phyloP scores from a whole-genome alignment of 2,797 vertebrate genomes.

The Petrocephalus schoutedeni region DNA sequence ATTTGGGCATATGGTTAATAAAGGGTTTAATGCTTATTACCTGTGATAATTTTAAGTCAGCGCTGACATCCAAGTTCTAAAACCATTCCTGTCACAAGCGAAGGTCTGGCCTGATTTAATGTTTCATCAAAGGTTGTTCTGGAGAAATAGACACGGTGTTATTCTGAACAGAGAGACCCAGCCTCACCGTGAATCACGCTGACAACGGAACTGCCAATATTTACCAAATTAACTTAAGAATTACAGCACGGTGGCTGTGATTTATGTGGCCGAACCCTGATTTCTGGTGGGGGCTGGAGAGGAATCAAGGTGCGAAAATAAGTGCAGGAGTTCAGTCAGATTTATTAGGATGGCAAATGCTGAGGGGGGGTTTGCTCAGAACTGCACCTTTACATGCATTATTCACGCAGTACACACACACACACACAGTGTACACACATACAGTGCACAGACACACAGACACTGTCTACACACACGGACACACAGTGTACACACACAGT shows the following conservation, averaged over 20 bases:
- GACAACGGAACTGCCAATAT: slow-evolving; percentile 18
- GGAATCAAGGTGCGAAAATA: not conserved
- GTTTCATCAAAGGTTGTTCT: slow-evolving; percentile 4
- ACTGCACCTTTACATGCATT: not conserved
- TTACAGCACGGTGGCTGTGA: slow-evolving; percentile 10
- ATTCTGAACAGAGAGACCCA: slow-evolving; percentile 10
- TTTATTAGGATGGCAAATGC: slow-evolving; percentile 12
- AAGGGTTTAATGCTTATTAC: not conserved
- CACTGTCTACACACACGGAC: no score
- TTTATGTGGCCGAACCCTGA: slow-evolving; percentile 14
- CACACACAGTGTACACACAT: not conserved
- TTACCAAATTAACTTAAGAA: slow-evolving; percentile 14
- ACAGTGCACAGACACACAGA: no score
- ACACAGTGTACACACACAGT: no score
- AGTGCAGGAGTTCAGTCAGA: not conserved
- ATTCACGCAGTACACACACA: not conserved
- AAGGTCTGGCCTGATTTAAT: not conserved
- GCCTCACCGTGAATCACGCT: slow-evolving; percentile 22
- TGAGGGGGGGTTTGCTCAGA: not conserved
- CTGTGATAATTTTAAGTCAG: not conserved
- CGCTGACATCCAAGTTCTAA: not conserved
- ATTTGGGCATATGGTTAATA: not conserved
- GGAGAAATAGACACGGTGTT: not conserved
- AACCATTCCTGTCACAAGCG: not conserved
- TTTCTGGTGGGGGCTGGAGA: not conserved